Evolutionary conservation across 2,797 vertebrate species (phyloP).

Genomic region (Falco columbarius): DNA sequence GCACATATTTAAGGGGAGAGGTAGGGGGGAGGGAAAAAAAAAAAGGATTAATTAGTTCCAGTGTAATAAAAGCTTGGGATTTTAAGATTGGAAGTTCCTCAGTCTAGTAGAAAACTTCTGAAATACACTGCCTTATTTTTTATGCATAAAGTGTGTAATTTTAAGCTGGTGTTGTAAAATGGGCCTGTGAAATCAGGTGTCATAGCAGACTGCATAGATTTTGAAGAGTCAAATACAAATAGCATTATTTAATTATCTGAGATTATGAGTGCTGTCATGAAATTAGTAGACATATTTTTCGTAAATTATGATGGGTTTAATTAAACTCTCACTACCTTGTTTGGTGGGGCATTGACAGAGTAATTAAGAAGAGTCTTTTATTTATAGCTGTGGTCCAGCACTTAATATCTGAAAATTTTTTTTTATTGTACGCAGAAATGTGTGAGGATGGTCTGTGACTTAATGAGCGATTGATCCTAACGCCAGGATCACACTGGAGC

Average conservation of each 20-base stretch:
- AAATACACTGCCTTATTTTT: not conserved
- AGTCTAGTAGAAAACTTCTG: not conserved
- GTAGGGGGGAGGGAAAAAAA: not conserved
- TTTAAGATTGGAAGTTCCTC: not conserved
- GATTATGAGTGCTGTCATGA: not conserved
- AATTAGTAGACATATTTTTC: constrained; percentile 11
- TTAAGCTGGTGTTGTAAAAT: not conserved
- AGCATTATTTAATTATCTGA: not conserved
- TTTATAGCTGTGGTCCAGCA: not conserved
- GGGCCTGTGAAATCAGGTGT: not conserved
- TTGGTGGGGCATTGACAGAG: not conserved
- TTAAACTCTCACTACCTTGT: not conserved
- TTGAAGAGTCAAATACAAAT: not conserved
- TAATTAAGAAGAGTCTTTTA: not conserved
- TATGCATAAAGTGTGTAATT: not conserved
- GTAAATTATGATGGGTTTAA: not conserved
- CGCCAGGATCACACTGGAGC: not conserved
- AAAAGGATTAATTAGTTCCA: not conserved
- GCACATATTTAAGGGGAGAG: not conserved
- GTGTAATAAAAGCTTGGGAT: not conserved
- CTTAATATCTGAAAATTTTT: not conserved
- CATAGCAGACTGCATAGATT: not conserved
- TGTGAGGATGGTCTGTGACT: not conserved
- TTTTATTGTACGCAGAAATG: not conserved
- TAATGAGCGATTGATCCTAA: not conserved